These are phyloP conservation scores for Chelon labrosus DNA, from an alignment of 2,797 vertebrate genomes.

Conservation along the genomic window DNA sequence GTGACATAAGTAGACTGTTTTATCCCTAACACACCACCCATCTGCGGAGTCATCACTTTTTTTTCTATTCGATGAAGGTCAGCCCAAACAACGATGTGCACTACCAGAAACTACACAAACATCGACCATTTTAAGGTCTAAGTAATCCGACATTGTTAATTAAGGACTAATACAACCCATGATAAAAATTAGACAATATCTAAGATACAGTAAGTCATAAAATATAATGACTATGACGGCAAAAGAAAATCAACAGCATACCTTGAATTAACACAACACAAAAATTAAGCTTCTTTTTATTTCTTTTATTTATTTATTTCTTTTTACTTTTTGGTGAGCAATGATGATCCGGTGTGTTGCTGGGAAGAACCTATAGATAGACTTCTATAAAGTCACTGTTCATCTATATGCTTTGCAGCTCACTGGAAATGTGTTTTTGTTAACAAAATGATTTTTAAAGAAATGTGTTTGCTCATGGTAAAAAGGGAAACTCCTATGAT, in stretches of 20 bases:
- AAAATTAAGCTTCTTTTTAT: no score
- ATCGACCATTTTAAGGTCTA: background rate
- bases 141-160: constrained; percentile 14
- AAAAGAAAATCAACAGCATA: no score
- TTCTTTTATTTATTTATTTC: no score
- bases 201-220: no score
- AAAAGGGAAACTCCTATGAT: constrained; percentile 35
- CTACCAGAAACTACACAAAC: constrained; percentile 18
- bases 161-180: background rate
- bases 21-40: constrained; percentile 21
- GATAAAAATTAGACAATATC: no score
- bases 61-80: constrained; percentile 8
- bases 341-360: constrained; percentile 14
- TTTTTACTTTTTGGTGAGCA: background rate
- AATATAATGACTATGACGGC: no score
- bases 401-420: constrained; percentile 51
- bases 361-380: constrained; percentile 9
- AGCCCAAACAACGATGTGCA: constrained; percentile 17
- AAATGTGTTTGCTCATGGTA: constrained; percentile 29
- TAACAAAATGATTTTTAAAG: constrained; percentile 47
- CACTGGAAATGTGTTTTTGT: constrained; percentile 57
- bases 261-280: no score
- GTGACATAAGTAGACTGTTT: constrained; percentile 20
- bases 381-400: constrained; percentile 29
- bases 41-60: constrained; percentile 17